These are phyloP conservation scores for Tinea pellionella DNA, from an alignment of 2,888 invertebrate species.

Conservation along the genomic window DNA sequence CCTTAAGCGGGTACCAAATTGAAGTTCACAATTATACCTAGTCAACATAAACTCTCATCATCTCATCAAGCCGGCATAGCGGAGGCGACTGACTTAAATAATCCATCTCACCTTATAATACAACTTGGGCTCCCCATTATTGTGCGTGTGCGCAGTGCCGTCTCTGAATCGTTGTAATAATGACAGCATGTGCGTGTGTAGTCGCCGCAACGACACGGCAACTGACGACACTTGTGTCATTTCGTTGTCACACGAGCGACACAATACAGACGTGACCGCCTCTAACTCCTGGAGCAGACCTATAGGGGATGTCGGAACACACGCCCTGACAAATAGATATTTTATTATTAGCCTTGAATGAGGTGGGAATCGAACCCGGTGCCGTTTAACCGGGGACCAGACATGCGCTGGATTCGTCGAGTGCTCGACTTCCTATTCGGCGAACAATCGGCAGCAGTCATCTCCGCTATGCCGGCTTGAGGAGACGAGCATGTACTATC, in stretches of 20 bases:
- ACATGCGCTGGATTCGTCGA: no score
- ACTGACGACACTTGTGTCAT: constrained; percentile 37
- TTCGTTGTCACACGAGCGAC: constrained; percentile 73
- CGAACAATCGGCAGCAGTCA: no score
- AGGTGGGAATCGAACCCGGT: not conserved
- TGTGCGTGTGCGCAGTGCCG: constrained; percentile 21
- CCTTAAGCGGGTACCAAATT: no score
- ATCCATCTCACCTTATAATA: constrained; percentile 17
- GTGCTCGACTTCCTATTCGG: no score
- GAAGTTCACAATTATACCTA: no score
- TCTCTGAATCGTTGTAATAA: constrained; percentile 78
- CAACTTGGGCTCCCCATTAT: constrained; percentile 20
- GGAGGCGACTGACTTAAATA: no score
- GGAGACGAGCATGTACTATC: no score
- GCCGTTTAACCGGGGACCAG: no score
- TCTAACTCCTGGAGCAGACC: constrained; percentile 80
- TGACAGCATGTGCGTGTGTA: constrained; percentile 80
- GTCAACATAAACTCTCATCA: no score
- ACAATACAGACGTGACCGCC: constrained; percentile 79
- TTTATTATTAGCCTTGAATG: not conserved
- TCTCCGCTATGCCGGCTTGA: no score
- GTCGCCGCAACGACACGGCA: constrained; percentile 65
- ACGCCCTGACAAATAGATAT: constrained; percentile 31
- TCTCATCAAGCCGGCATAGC: no score
- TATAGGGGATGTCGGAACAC: constrained; percentile 71